These are phyloP conservation scores for Falco peregrinus DNA, from an alignment of 2,797 vertebrate genomes.

Conservation along the genomic window DNA sequence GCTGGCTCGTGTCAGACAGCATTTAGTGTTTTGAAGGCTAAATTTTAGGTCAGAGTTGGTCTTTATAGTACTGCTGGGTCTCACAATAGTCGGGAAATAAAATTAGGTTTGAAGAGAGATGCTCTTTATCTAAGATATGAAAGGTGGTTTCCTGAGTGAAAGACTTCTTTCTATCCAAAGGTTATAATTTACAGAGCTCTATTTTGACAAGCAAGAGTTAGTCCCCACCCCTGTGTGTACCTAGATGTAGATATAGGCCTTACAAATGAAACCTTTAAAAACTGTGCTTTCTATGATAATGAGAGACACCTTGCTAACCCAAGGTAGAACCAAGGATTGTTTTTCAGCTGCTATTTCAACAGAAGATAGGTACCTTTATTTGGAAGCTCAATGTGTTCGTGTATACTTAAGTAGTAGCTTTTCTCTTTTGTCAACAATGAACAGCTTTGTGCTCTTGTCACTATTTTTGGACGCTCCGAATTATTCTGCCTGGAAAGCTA, in stretches of 20 bases:
- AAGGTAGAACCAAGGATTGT: neutral
- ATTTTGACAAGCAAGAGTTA: neutral
- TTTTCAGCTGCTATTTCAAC: neutral
- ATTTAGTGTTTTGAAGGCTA: neutral
- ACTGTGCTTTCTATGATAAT: neutral
- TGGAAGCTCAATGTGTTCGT: neutral
- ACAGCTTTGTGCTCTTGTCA: neutral
- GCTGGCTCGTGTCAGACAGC: neutral
- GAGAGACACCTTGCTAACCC: neutral
- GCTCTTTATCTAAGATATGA: neutral
- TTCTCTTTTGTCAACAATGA: neutral
- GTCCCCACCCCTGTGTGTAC: neutral
- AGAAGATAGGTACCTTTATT: neutral
- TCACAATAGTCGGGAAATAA: neutral
- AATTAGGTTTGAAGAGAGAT: neutral
- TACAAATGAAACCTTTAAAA: neutral
- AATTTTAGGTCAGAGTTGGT: neutral
- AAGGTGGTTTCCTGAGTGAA: neutral
- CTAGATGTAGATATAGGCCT: neutral
- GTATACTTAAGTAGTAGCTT: neutral
- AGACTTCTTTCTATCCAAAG: neutral
- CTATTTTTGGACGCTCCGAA: neutral
- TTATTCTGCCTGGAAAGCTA: neutral
- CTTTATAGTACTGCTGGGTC: neutral
- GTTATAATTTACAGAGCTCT: neutral